Conservation (phyloP, 2,797 vertebrate genomes). For the Uromys caudimaculatus region DNA sequence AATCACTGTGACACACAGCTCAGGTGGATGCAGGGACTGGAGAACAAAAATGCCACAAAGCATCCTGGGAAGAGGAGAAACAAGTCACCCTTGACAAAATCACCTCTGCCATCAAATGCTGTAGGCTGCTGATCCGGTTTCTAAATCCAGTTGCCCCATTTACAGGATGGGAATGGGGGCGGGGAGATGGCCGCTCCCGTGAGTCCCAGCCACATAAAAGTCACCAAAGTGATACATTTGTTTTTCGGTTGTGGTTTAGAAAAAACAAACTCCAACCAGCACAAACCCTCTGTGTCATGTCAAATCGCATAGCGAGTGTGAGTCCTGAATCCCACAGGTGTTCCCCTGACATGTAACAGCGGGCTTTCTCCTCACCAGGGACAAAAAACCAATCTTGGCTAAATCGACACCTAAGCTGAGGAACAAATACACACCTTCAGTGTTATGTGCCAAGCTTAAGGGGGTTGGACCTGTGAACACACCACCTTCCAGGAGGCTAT, state of each 20-base stretch:
- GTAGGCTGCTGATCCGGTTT: conserved; percentile 49
- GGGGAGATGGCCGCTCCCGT: background rate
- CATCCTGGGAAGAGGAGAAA: background rate
- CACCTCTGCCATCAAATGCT: background rate
- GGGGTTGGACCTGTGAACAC: conserved; percentile 29
- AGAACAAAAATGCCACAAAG: background rate
- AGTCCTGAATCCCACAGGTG: conserved; percentile 70
- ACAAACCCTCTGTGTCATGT: background rate
- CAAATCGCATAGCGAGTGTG: background rate
- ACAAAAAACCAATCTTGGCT: conserved; percentile 73
- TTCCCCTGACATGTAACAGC: conserved; percentile 74
- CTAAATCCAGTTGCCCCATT: conserved; percentile 12
- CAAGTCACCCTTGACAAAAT: conserved; percentile 17
- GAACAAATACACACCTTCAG: conserved; percentile 69
- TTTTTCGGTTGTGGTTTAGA: background rate
- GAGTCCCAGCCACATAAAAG: conserved; percentile 37
- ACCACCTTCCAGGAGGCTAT: background rate
- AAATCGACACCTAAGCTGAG: conserved; percentile 67
- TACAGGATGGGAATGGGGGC: background rate
- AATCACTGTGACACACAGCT: background rate
- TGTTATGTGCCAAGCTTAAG: conserved; percentile 53
- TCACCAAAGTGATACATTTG: background rate
- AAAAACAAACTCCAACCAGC: conserved; percentile 44
- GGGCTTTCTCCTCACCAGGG: conserved; percentile 74
- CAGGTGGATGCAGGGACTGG: no score